Base-by-base conservation (phyloP, 2,797 vertebrate species). In the Hoplostethus mediterraneus region DNA sequence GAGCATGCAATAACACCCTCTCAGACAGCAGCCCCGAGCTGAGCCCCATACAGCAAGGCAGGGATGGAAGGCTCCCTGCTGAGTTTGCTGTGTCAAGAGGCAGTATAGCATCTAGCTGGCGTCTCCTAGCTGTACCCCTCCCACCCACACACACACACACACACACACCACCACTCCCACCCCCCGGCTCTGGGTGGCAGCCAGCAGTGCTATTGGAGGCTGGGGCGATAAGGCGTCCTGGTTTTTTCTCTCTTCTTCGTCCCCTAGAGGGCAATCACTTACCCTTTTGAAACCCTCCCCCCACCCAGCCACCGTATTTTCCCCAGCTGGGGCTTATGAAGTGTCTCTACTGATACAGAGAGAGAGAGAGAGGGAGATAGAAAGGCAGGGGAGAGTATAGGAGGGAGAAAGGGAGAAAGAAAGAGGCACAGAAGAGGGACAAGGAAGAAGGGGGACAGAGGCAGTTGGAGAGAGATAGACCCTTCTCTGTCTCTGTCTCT, bases 241-340 rank as follows among this genome's bases (percentile, higher is more conserved):
- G 77, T 87, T 89, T 82, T 83, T 79, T 71, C 81, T 87, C 86
- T 92, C 83, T 81, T 89, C 88, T 92, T 88, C 87, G 87, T 94
- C 94, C 95, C 94, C 94, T 95, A 95, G 95, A 94, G 95, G 94
- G 95, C 94, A 95, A 95, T 94, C 92, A 94, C 93, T 91, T 93
- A 92, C 93, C 92, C 94, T 88, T 93, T 92, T 90, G 93, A 90
- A 92, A 88, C 92, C 88, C 89, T 90, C 87, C 93, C 91, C 92
- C 90, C 87, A 89, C 88, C 83, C 82, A 87, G 87, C 86, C 90
- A 87, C 87, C 82, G 80, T 87, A 83, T 87, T 91, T 89, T 76
- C 89, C 91, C 86, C 89, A 92, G 89, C 91, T 88, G 82, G 85
- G 86, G 88, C 75, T 87, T 86, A 84, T 90, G 86, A 92, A 85